phyloP scores from a whole-genome alignment of 2,797 vertebrate genomes.

The Melanotaenia nigrans region DNA sequence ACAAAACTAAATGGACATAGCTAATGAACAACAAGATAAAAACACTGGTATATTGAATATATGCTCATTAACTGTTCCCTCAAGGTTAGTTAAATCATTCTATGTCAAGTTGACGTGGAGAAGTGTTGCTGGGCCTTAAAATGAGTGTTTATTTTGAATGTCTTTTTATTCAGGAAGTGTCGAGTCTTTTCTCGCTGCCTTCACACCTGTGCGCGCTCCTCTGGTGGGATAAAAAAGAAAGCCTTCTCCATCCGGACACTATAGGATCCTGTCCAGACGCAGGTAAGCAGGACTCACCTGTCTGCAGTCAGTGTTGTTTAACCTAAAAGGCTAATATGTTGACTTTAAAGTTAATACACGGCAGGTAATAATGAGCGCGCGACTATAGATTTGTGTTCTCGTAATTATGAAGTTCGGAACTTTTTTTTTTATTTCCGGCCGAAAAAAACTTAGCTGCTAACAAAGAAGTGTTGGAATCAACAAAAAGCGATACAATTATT shows the following conservation, averaged over 20 bases:
- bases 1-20: no score
- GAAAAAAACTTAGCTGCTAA: neutral
- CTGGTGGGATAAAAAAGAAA: slow-evolving; percentile 27
- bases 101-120: slow-evolving; percentile 11
- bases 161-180: slow-evolving; percentile 4
- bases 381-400: neutral
- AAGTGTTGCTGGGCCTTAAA: neutral
- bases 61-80: neutral
- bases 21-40: neutral
- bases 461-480: neutral
- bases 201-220: slow-evolving; percentile 52
- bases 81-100: neutral
- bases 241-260: slow-evolving; percentile 15
- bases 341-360: neutral
- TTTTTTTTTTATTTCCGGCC: neutral
- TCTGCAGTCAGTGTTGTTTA: neutral
- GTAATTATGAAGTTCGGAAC: neutral
- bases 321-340: neutral
- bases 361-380: neutral
- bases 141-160: slow-evolving; percentile 55
- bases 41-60: neutral
- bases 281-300: slow-evolving; percentile 61
- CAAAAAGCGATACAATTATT: neutral
- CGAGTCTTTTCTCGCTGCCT: neutral
- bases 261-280: slow-evolving; percentile 36